Percentiles rank a stretch among this genome's conserved stretches.
phyloP scores from a whole-genome alignment of 2,113 vertebrate genomes.

The Gambusia affinis region DNA sequence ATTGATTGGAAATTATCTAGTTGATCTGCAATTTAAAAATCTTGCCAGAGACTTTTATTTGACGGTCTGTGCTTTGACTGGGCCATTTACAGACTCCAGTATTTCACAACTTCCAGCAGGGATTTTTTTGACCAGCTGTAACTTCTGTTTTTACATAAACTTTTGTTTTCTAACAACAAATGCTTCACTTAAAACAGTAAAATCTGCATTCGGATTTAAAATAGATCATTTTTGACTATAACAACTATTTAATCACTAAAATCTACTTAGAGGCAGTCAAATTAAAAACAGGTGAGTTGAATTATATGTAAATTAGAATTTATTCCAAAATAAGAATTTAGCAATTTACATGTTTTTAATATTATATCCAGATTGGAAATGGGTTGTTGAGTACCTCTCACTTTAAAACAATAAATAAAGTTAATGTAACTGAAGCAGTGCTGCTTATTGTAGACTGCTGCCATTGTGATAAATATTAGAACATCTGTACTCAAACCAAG shows the following conservation, averaged over 20 bases:
- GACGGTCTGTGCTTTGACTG: too few relatives aligned
- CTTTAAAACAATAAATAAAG: too few relatives aligned
- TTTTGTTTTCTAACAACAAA: not conserved
- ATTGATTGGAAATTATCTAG: not conserved
- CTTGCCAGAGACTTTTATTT: too few relatives aligned
- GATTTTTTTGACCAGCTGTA: not conserved
- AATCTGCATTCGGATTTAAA: too few relatives aligned
- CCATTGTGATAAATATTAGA: not conserved
- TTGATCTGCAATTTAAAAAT: not conserved
- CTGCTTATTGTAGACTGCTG: not conserved
- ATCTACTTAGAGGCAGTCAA: not conserved
- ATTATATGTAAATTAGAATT: not conserved
- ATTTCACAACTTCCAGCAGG: not conserved
- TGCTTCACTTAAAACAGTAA: too few relatives aligned
- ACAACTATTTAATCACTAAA: not conserved
- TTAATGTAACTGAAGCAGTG: too few relatives aligned
- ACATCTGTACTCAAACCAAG: not conserved
- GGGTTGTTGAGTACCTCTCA: too few relatives aligned
- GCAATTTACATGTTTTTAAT: too few relatives aligned
- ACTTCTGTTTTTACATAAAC: not conserved
- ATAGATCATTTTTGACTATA: too few relatives aligned
- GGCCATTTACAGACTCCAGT: too few relatives aligned
- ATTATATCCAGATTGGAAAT: too few relatives aligned
- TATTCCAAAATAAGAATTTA: not conserved
- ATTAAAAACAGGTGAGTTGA: not conserved